Percentiles rank a stretch among this genome's conserved stretches.
Evolutionary conservation across 2,113 vertebrate genomes (phyloP).

Genomic region (Orthonyx spaldingii): DNA sequence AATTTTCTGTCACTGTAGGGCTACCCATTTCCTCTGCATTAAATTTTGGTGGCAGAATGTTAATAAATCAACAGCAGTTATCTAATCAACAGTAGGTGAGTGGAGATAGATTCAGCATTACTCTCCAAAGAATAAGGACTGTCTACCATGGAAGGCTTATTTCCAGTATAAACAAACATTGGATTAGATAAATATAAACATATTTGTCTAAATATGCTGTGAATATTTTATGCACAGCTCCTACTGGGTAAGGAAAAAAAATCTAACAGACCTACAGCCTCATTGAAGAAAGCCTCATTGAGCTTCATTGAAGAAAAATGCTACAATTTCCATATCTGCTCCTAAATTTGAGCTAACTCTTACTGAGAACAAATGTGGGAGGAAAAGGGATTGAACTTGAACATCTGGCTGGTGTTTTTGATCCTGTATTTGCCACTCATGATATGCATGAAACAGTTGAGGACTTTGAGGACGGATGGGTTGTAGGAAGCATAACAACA

Average conservation of each 20-base stretch:
- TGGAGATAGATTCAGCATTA: background rate
- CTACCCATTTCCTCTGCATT: background rate
- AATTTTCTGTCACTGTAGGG: background rate
- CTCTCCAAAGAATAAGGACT: background rate
- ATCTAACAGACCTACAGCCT: background rate
- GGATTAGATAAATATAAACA: background rate
- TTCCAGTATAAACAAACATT: background rate
- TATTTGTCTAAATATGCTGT: background rate
- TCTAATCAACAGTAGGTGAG: background rate
- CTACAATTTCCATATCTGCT: background rate
- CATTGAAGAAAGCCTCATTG: background rate
- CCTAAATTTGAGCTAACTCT: background rate
- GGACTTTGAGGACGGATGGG: background rate
- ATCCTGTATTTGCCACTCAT: background rate
- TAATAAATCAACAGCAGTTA: background rate
- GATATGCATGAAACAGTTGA: background rate
- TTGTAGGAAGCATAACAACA: background rate
- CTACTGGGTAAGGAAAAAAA: background rate
- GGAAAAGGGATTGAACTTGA: background rate
- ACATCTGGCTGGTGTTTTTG: background rate
- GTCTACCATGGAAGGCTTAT: background rate
- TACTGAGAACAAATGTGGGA: accelerated
- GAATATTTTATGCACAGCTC: background rate
- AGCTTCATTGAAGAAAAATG: background rate
- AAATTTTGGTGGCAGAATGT: background rate